A percentile compares a stretch with the other conserved stretches of the same genome.
Conservation (phyloP, 2,113 vertebrate species). For the Podarcis cretensis region DNA sequence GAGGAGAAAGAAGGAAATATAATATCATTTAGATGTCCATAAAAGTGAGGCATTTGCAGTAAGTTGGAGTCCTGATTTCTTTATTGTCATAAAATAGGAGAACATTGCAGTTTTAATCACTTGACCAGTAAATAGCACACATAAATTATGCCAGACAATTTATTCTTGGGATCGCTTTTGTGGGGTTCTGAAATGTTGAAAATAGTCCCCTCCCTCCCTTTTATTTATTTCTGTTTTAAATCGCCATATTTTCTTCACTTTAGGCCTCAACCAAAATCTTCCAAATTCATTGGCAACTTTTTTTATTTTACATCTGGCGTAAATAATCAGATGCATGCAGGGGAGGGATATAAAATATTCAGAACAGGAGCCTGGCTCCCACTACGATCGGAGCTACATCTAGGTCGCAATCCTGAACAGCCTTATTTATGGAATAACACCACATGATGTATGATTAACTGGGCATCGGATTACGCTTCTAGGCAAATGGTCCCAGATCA, state of each 20-base stretch:
- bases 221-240: slow-evolving; percentile 60
- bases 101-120: slow-evolving; percentile 57
- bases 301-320: not conserved
- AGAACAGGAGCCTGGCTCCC: not conserved
- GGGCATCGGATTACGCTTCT: not conserved
- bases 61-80: slow-evolving; percentile 63
- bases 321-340: not conserved
- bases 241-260: slow-evolving; percentile 33
- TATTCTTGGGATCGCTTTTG: slow-evolving; percentile 62
- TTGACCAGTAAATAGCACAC: slow-evolving; percentile 50
- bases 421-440: not conserved
- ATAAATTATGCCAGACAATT: slow-evolving; percentile 55
- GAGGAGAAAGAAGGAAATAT: slow-evolving; percentile 69
- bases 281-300: slow-evolving; percentile 23
- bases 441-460: too few species aligned
- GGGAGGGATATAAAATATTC: not conserved
- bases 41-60: slow-evolving; percentile 70
- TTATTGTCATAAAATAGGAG: slow-evolving; percentile 53
- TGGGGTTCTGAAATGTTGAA: slow-evolving; percentile 53
- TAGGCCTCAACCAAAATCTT: slow-evolving; percentile 19
- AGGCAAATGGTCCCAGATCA: not conserved
- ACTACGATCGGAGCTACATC: not conserved
- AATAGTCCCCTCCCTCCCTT: slow-evolving; percentile 17
- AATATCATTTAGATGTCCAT: slow-evolving; percentile 72
- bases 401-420: not conserved